Conservation (phyloP, 2,797 vertebrate genomes). For the Brachymystax lenok region DNA sequence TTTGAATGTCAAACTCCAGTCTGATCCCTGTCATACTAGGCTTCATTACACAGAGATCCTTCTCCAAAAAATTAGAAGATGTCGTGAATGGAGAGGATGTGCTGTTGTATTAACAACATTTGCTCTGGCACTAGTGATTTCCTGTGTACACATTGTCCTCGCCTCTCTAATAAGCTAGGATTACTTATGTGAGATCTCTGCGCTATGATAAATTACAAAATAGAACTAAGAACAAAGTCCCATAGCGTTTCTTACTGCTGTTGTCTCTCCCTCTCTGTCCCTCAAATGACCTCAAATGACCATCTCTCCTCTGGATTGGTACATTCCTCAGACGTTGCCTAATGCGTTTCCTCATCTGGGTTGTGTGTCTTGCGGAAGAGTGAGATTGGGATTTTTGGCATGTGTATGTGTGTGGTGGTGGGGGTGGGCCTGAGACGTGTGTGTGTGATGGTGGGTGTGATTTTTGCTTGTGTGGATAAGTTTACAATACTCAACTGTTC, state of each 20-base stretch:
- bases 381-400: not conserved
- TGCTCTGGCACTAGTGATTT: constrained; percentile 13
- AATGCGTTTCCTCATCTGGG: constrained; percentile 36
- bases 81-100: not conserved
- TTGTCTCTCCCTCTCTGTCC: constrained; percentile 9
- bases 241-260: constrained; percentile 7
- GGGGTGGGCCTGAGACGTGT: constrained; percentile 6
- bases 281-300: constrained; percentile 23
- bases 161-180: constrained; percentile 1
- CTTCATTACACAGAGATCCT: not conserved
- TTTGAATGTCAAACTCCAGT: not conserved
- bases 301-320: constrained; percentile 25
- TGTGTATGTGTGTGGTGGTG: not conserved
- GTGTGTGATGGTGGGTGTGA: not conserved
- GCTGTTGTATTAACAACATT: constrained; percentile 26
- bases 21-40: not conserved
- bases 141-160: constrained; percentile 35
- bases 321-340: constrained; percentile 56
- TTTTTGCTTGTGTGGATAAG: not conserved
- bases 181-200: constrained; percentile 29
- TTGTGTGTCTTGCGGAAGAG: not conserved
- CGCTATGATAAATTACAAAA: constrained; percentile 20
- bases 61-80: constrained; percentile 4
- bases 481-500: not conserved
- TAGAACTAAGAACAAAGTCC: not conserved